A percentile compares a stretch with the other conserved stretches of the same genome.
These are phyloP conservation scores for Chlamydotis undulata DNA, from an alignment of 2,113 vertebrate species.

Conservation along the genomic window DNA sequence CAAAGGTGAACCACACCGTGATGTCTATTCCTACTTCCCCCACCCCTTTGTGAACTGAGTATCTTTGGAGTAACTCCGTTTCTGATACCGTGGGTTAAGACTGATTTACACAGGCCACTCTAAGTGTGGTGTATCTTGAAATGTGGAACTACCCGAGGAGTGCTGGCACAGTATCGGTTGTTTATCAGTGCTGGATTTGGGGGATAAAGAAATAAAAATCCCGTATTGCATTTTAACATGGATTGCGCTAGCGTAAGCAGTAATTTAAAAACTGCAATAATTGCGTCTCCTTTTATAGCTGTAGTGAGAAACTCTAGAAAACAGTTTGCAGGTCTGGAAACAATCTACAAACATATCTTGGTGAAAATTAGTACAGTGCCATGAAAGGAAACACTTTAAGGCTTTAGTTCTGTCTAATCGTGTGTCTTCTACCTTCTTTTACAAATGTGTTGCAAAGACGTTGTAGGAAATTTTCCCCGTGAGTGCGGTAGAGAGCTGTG, in stretches of 20 bases:
- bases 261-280: conserved; percentile 27
- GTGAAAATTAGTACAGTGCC: neutral
- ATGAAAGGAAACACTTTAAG: neutral
- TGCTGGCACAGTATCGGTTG: conserved; percentile 43
- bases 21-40: conserved; percentile 13
- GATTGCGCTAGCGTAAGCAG: neutral
- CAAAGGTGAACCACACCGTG: neutral
- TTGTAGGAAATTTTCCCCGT: neutral
- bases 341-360: neutral
- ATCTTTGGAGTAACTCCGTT: conserved; percentile 31
- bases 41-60: neutral
- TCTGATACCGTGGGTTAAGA: conserved; percentile 8
- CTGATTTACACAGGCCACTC: conserved; percentile 38
- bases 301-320: neutral
- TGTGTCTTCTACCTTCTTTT: neutral
- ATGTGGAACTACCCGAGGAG: conserved; percentile 22
- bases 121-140: conserved; percentile 33
- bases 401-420: neutral
- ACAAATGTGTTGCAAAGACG: neutral
- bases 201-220: conserved; percentile 1
- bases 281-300: conserved; percentile 2
- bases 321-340: conserved; percentile 31
- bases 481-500: neutral
- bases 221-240: neutral
- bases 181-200: neutral